Percentiles rank a stretch among this genome's conserved stretches.
Conservation (phyloP, 2,888 invertebrate species). For the Cosmia trapezina region DNA sequence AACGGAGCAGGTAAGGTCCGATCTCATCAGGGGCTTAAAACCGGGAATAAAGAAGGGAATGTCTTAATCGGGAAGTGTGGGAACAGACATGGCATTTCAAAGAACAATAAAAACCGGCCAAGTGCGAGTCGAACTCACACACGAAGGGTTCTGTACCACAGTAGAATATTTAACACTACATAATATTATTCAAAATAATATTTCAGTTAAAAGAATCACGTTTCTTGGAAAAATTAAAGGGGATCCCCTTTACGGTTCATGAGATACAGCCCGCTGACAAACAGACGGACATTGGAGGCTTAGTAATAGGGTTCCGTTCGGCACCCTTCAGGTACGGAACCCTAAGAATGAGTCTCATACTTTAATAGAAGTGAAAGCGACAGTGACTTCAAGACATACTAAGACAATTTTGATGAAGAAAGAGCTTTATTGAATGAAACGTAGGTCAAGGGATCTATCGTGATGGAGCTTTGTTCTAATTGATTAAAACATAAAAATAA, state of each 20-base stretch:
- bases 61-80: conserved; percentile 32
- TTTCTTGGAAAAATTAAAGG: no score
- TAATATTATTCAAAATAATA: neutral
- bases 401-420: neutral
- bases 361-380: neutral
- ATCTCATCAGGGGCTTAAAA: conserved; percentile 18
- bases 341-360: neutral
- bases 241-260: no score
- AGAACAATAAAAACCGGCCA: conserved; percentile 2
- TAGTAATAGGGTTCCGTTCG: no score
- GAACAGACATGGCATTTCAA: conserved; percentile 13
- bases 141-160: no score
- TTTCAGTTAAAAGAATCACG: no score
- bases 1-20: conserved; percentile 46
- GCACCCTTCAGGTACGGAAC: no score
- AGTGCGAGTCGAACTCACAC: no score
- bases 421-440: conserved; percentile 3
- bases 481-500: conserved; percentile 6
- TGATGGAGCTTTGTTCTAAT: neutral
- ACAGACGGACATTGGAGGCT: no score
- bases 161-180: no score
- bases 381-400: neutral
- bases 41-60: conserved; percentile 15
- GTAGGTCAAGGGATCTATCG: neutral
- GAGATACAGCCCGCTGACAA: no score